Conservation (phyloP, 2,113 vertebrate genomes). For the Eidolon helvum region DNA sequence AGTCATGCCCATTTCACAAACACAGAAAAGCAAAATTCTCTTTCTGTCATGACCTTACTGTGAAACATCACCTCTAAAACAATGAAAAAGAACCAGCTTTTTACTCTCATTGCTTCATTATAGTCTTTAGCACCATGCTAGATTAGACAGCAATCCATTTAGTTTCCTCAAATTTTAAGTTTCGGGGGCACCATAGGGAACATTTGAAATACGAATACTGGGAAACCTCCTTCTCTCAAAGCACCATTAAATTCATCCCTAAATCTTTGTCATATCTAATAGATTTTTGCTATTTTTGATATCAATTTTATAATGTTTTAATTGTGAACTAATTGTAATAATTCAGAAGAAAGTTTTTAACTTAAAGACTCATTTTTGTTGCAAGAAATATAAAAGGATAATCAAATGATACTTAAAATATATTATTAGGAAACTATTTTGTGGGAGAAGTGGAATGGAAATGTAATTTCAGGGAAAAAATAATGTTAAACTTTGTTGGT, state of each 20-base stretch:
- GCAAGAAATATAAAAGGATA: background rate
- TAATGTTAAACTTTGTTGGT: background rate
- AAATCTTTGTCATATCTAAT: background rate
- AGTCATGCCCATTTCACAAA: background rate
- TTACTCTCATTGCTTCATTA: background rate
- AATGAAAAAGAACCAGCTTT: background rate
- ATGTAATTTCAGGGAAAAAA: background rate
- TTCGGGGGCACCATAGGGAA: background rate
- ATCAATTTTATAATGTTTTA: background rate
- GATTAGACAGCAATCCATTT: background rate
- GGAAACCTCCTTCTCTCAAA: background rate
- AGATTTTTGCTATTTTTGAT: constrained; percentile 3
- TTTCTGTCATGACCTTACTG: background rate
- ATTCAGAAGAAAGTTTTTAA: background rate
- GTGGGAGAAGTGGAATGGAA: background rate
- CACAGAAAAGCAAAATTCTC: background rate
- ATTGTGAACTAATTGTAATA: background rate
- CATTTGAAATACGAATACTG: background rate
- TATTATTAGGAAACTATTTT: background rate
- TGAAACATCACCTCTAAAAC: background rate
- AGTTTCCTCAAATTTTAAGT: background rate
- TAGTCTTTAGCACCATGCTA: background rate
- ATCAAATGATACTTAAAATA: background rate
- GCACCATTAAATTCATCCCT: background rate
- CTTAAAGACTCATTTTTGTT: background rate